These are phyloP conservation scores for Papilio gigon DNA, from an alignment of 2,888 invertebrate genomes.

Conservation along the genomic window DNA sequence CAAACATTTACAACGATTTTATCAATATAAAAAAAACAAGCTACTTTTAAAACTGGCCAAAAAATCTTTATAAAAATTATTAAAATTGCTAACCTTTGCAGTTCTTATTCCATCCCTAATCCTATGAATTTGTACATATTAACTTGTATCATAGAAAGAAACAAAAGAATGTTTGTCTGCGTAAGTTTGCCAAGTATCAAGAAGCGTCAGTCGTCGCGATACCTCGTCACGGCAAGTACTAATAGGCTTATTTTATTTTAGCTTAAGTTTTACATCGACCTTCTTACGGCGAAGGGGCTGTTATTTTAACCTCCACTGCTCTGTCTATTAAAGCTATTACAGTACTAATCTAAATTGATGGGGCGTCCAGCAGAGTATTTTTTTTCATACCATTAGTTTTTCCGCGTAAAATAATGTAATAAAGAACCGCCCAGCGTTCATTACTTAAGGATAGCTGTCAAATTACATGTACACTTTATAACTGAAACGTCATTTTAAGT, in stretches of 20 bases:
- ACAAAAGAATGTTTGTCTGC: no score
- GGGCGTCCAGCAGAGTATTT: conserved; percentile 77
- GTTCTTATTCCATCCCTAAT: no score
- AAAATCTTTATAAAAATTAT: no score
- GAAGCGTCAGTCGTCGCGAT: conserved; percentile 45
- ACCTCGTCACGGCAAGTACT: conserved; percentile 69
- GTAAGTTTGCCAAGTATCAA: conserved; percentile 70
- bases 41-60: no score
- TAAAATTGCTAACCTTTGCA: no score
- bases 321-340: conserved; percentile 70
- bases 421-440: conserved; percentile 70
- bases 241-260: conserved; percentile 80
- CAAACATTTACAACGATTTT: no score
- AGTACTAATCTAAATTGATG: conserved; percentile 81
- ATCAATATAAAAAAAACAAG: no score
- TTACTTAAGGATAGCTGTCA: conserved; percentile 74
- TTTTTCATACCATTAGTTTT: conserved; percentile 80
- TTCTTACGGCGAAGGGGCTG: conserved; percentile 70
- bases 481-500: conserved; percentile 30
- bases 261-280: conserved; percentile 77
- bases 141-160: no score
- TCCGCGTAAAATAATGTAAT: conserved; percentile 80
- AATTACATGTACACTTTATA: conserved; percentile 53
- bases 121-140: no score
- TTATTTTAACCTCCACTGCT: conserved; percentile 47